Base-by-base conservation (phyloP, 2,797 vertebrate species). In the Enteromius fasciolatus region DNA sequence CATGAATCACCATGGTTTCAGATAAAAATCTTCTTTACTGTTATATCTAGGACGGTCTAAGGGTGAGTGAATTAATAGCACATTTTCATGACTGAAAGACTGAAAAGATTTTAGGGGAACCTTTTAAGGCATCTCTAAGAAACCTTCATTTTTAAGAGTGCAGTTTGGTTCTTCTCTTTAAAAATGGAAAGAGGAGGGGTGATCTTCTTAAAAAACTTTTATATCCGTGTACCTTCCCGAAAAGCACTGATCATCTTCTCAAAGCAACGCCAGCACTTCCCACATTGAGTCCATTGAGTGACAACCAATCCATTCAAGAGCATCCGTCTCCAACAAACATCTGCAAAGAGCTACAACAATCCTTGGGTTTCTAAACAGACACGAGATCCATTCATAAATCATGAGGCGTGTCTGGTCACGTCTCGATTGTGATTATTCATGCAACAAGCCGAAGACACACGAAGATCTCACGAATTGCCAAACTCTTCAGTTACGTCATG, bases 401-500 rank as follows among this genome's bases (percentile, higher is more conserved):
- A 79, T 17, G 73, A 85, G 76, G 74, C 33, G 33, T 81, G 44
- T 81, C 52, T 28, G 23, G 41, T 75, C 3, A 48, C 61, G 74
- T 72, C 68, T 75, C 50, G 28, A 66, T 72, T 63, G 44, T 54
- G 61, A 39, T 81, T 83, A 44, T 79, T 78, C 57, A 74, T 73
- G 69, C 64, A 73, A 85, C 75, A 81, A 81, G 52, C 83, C 64
- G 70, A 41, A 63, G 48, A 41, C 41, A 67, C 44, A 28, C 2
- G 39, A 41, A 41, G 17, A 75, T 80, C 74, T 83, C 81, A 76
- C 44, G 83, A 82, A 86, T 90, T 89, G 88, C 89, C 89, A 91
- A 87, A 85, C 92, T 89, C 86, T 90, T 92, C 89, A 82, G 90
- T 91, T 91, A 88, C 87, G 78, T 87, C 88, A 87, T 25, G 88